These are phyloP conservation scores for Dryadula phaetusa DNA, from an alignment of 2,888 invertebrate genomes.

Conservation along the genomic window DNA sequence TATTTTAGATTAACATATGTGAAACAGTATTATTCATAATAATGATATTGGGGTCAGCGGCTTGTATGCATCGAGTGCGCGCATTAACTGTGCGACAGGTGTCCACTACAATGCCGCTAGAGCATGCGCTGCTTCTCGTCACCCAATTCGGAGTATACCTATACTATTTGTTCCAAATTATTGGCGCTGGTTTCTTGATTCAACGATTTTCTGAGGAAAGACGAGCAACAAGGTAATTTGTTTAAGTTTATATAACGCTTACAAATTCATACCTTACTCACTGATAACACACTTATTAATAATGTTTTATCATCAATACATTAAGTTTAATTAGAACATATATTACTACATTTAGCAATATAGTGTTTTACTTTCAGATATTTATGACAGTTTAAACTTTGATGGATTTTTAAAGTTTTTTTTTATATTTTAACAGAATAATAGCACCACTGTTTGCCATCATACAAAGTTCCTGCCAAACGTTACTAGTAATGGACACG, in stretches of 20 bases:
- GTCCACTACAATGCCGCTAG: constrained; percentile 80
- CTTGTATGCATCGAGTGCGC: constrained; percentile 74
- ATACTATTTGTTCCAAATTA: constrained; percentile 90
- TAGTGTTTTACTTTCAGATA: not conserved
- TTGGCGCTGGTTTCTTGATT: constrained; percentile 87
- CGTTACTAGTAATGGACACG: constrained; percentile 82
- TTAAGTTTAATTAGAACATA: not conserved
- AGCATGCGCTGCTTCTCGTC: constrained; percentile 89
- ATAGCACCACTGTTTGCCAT: constrained; percentile 80
- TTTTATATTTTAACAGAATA: constrained; percentile 57
- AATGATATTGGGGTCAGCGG: constrained; percentile 73
- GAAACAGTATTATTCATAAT: constrained; percentile 73
- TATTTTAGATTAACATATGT: constrained; percentile 85
- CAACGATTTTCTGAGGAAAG: constrained; percentile 67
- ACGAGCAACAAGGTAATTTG: constrained; percentile 67
- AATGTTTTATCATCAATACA: not conserved
- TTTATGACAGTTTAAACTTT: not conserved
- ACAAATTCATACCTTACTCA: not conserved
- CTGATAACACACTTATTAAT: no score
- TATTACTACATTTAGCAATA: not conserved
- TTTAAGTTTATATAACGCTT: not conserved
- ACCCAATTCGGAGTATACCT: constrained; percentile 92
- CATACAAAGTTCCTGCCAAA: constrained; percentile 87
- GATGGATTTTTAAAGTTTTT: not conserved
- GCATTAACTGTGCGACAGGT: constrained; percentile 64